A percentile compares a stretch with the other conserved stretches of the same genome.
Evolutionary conservation across 2,797 vertebrate species (phyloP).

Genomic region (Ptychobarbus kaznakovi): DNA sequence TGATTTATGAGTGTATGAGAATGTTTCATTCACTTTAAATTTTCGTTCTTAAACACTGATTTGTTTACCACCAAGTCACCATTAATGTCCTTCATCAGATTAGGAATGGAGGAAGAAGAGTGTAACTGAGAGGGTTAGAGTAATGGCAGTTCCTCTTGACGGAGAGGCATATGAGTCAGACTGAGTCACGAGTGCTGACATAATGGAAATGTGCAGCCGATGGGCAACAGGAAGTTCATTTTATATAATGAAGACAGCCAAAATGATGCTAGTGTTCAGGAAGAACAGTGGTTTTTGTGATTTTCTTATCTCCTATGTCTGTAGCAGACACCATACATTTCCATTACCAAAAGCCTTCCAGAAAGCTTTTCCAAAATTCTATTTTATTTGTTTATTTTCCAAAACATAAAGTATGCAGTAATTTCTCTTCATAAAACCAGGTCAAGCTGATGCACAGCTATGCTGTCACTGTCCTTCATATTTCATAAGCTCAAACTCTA

Average conservation of each 20-base stretch:
- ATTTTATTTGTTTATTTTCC: neutral
- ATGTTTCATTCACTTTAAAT: conserved; percentile 11
- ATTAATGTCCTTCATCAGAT: conserved; percentile 19
- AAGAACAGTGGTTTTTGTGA: neutral
- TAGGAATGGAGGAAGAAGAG: conserved; percentile 7
- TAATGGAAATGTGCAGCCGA: conserved; percentile 35
- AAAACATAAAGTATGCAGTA: neutral
- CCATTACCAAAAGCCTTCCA: neutral
- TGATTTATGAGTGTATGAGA: neutral
- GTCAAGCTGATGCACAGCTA: conserved; percentile 18
- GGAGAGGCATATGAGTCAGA: conserved; percentile 15
- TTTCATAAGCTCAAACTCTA: conserved; percentile 38
- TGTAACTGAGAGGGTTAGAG: conserved; percentile 14
- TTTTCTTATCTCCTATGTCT: neutral
- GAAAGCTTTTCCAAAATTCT: neutral
- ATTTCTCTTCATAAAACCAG: conserved; percentile 16
- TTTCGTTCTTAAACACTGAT: neutral
- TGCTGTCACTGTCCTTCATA: conserved; percentile 45
- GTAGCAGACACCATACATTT: neutral
- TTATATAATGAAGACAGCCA: conserved; percentile 29
- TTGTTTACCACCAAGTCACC: neutral
- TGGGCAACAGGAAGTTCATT: conserved; percentile 35
- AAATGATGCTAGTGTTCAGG: neutral
- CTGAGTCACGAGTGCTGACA: conserved; percentile 37
- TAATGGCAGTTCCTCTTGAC: conserved; percentile 24